Percentiles rank a stretch among this genome's conserved stretches.
phyloP scores from a whole-genome alignment of 2,113 vertebrate species.

The Pipa parva region DNA sequence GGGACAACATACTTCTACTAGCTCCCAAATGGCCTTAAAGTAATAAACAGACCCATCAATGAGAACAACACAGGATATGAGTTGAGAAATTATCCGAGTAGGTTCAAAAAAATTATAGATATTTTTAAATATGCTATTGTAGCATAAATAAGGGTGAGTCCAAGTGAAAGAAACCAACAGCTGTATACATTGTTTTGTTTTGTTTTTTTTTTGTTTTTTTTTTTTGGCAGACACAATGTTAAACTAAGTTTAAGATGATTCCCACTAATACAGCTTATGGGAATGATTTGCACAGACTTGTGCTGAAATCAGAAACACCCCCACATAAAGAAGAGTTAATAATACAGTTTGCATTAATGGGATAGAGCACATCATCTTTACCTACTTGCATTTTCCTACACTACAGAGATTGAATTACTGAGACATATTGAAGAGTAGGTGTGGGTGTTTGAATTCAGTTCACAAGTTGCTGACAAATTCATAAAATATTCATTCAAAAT shows the following conservation, averaged over 20 bases:
- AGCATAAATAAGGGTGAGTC: no score
- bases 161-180: no score
- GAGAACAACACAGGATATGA: no score
- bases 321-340: neutral
- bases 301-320: neutral
- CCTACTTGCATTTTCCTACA: neutral
- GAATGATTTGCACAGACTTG: neutral
- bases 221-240: neutral
- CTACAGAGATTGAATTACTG: neutral
- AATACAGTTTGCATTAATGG: neutral
- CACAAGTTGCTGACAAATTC: constrained; percentile 23
- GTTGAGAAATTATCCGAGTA: no score
- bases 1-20: no score
- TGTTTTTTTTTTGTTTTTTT: no score
- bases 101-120: no score
- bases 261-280: neutral
- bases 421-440: constrained; percentile 11
- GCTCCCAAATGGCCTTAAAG: no score
- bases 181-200: no score
- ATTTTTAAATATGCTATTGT: no score
- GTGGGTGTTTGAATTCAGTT: constrained; percentile 15
- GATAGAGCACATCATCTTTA: neutral
- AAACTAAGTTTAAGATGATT: neutral
- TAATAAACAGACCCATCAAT: no score
- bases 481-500: constrained; percentile 33